These are phyloP conservation scores for Priocnemis perturbator DNA, from an alignment of 2,888 invertebrate species.

Conservation along the genomic window DNA sequence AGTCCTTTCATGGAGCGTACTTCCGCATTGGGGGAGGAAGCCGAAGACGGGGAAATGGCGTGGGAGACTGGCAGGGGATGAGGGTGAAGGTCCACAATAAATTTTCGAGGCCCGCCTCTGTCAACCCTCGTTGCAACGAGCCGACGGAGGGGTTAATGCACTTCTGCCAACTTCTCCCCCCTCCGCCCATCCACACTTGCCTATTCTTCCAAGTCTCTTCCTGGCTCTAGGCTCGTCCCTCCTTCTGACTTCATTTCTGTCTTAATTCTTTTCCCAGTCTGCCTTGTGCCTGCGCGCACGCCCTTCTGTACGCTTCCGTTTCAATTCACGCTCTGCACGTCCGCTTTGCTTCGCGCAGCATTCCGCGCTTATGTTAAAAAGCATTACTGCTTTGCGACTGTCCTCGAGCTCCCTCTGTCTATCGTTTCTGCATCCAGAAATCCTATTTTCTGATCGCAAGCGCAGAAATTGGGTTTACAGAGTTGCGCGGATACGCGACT, in stretches of 20 bases:
- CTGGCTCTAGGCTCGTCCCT: not conserved
- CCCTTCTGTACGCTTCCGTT: no score
- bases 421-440: no score
- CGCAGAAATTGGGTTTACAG: no score
- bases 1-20: not conserved
- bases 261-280: not conserved
- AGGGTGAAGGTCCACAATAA: conserved; percentile 34
- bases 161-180: conserved; percentile 29
- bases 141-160: conserved; percentile 40
- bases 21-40: not conserved
- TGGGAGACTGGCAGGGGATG: not conserved
- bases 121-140: conserved; percentile 35
- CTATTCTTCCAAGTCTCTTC: conserved; percentile 11
- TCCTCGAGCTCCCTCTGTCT: no score
- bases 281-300: not conserved
- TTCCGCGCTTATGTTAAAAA: no score
- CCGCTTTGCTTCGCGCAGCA: no score
- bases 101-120: conserved; percentile 41
- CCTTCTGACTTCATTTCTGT: not conserved
- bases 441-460: no score
- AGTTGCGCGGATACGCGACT: no score
- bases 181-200: not conserved
- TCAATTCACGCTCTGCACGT: no score
- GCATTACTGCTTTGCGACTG: no score
- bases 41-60: not conserved